Base-by-base conservation (phyloP, 2,113 vertebrate genomes). In the Siniperca knerii region DNA sequence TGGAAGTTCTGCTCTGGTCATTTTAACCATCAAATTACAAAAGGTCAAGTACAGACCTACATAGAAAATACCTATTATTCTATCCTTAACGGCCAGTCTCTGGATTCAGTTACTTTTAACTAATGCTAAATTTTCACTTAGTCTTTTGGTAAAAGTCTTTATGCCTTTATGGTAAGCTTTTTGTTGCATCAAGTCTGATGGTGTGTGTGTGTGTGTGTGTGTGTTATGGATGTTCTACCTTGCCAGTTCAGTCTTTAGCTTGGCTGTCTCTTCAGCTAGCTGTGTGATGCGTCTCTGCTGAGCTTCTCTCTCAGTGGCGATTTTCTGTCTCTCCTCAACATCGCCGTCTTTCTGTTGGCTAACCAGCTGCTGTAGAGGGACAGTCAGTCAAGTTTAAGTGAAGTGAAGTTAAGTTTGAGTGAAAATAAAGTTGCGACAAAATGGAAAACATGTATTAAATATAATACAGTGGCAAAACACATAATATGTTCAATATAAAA, bases 281-380 rank as follows among this genome's bases (percentile, higher is more conserved):
- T 98, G 98, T 4, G 98, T 94, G 85, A 98, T 96, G 55, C 98
- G 97, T 77, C 96, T 98, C 23, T 95, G 95, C 78, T 98, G 97
- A 33, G 96, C 94, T 82, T 99, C 98, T 81, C 96, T 97, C 92
- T 99, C 98, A 0, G 94, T 94, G 71, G 96, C 93, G 11, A 98
- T 86, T 57, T 98, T 98, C 76, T 98, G 96, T 84, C 96, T 97
- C 89, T 99, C 98, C 88, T 99, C 98, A 0, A 96, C 93, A 77
- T 99, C 97, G 0, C 97, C 96, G 55, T 98, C 97, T 93, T 98
- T 99, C 92, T 99, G 98, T 79, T 99, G 98, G 87, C 92, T 98
- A 65, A 97, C 37, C 83, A 99, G 94, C 81, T 98, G 97, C 98
- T 99, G 89, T 35, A 93, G 92, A 16, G 25, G 8, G 6, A 86